Evolutionary conservation across 2,113 vertebrate genomes (phyloP).

Genomic region (Peucedramus taeniatus): DNA sequence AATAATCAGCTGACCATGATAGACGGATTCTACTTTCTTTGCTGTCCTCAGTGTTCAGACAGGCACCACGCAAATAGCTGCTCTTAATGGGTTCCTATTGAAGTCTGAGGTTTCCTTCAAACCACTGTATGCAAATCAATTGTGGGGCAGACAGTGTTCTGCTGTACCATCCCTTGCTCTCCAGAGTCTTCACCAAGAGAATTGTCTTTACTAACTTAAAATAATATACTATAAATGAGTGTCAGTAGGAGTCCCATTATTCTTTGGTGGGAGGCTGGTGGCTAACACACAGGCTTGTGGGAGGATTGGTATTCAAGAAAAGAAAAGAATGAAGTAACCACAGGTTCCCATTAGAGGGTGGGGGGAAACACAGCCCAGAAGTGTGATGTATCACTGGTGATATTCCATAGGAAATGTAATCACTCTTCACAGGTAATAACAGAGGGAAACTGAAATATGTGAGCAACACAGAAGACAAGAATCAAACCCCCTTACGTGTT

Average conservation of each 20-base stretch:
- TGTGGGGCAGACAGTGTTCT: conserved; percentile 1
- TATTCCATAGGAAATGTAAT: conserved; percentile 43
- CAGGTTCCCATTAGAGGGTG: neutral
- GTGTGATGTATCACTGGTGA: conserved; percentile 16
- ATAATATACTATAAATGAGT: conserved; percentile 32
- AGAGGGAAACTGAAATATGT: neutral
- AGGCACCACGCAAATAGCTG: neutral
- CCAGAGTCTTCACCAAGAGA: conserved; percentile 2
- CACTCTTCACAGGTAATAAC: conserved; percentile 18
- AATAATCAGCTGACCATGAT: neutral
- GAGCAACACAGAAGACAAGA: conserved; percentile 10
- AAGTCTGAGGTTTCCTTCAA: conserved; percentile 46
- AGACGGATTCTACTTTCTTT: neutral
- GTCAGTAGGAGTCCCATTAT: conserved; percentile 10
- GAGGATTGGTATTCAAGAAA: neutral
- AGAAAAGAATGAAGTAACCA: conserved; percentile 36
- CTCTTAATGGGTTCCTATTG: conserved; percentile 4
- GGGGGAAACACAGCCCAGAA: neutral
- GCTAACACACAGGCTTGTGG: neutral
- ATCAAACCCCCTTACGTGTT: neutral
- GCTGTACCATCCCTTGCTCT: neutral
- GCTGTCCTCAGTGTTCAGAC: neutral
- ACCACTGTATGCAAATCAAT: conserved; percentile 11
- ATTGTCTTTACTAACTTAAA: neutral
- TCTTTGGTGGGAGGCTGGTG: conserved; percentile 8